These are phyloP conservation scores for Alcedo atthis DNA, from an alignment of 2,797 vertebrate species.

Conservation along the genomic window DNA sequence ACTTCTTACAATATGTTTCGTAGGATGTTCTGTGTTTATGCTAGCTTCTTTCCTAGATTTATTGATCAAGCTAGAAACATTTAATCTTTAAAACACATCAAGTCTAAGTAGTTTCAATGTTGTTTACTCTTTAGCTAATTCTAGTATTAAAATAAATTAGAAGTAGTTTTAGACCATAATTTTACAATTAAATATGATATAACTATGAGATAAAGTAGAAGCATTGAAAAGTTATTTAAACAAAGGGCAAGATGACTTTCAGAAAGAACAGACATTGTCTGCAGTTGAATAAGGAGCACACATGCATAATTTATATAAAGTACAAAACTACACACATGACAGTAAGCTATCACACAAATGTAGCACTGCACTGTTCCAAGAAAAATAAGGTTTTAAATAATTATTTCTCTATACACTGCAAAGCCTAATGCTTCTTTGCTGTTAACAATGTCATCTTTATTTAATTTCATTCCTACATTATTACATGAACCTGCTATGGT, in stretches of 20 bases:
- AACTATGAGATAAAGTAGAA: background rate
- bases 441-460: background rate
- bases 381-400: background rate
- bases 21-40: background rate
- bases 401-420: background rate
- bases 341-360: background rate
- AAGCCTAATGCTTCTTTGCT: background rate
- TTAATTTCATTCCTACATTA: background rate
- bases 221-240: background rate
- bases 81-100: background rate
- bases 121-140: background rate
- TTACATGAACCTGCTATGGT: background rate
- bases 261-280: background rate
- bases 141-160: background rate
- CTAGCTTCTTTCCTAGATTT: background rate
- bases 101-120: background rate
- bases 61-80: background rate
- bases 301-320: background rate
- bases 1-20: background rate
- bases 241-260: background rate
- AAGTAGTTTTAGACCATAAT: background rate
- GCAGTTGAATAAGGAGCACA: background rate
- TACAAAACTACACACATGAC: rapidly evolving
- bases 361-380: background rate
- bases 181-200: background rate